Evolutionary conservation across 1,140 invertebrate species (phyloP).

Genomic region (Drosophila quadrilineata): DNA sequence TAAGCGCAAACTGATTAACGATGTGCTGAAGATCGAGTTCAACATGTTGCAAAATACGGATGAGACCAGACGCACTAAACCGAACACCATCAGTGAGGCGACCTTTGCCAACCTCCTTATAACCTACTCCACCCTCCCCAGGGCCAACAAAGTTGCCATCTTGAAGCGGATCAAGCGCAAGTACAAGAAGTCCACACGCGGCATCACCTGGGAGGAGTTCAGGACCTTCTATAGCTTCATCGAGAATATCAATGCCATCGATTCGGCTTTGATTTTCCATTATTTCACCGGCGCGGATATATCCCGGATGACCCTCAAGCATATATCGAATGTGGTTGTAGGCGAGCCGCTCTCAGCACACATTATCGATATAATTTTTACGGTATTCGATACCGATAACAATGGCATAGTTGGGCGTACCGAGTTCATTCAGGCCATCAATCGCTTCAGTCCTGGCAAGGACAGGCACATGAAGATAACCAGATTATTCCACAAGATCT

Average conservation of each 20-base stretch:
- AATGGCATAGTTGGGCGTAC: constrained; percentile 24
- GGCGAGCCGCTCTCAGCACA: constrained; percentile 15
- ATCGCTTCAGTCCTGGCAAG: not conserved
- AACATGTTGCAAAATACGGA: constrained; percentile 2
- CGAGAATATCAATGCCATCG: constrained; percentile 13
- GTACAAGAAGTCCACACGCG: not conserved
- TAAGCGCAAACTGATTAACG: not conserved
- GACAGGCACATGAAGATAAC: not conserved
- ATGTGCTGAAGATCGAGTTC: constrained; percentile 41
- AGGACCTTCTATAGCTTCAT: constrained; percentile 41
- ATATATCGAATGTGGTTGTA: constrained; percentile 30
- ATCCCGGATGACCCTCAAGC: constrained; percentile 6
- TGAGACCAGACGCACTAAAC: not conserved
- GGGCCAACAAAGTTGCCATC: not conserved
- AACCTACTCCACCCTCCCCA: not conserved
- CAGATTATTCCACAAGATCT: not conserved
- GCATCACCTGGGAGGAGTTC: constrained; percentile 33
- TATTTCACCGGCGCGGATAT: constrained; percentile 44
- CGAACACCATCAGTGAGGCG: constrained; percentile 25
- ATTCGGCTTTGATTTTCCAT: constrained; percentile 37
- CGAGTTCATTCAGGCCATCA: constrained; percentile 17
- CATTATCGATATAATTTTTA: constrained; percentile 37
- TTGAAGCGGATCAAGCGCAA: constrained; percentile 22
- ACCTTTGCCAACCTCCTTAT: constrained; percentile 41
- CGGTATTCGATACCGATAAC: constrained; percentile 38